Base-by-base conservation (phyloP, 2,888 invertebrate species). In the Drosophila atripex region DNA sequence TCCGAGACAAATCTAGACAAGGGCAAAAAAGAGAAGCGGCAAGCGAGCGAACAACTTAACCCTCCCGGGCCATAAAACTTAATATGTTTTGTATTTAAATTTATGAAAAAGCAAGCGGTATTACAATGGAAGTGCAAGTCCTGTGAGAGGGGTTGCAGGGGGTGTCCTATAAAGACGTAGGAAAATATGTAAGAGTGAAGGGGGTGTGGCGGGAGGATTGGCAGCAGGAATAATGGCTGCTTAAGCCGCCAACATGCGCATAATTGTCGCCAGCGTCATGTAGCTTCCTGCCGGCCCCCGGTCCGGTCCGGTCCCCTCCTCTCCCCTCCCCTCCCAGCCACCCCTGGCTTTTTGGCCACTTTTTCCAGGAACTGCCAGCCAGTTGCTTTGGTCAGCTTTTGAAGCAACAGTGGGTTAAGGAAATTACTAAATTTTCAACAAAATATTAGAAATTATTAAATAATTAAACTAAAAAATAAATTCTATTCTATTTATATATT, bases 11-110 rank as follows among this genome's bases (percentile, higher is more conserved):
- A 55, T 32, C 47, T 47, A 47, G 18, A 30, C 25, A 43, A 14
- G 8, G 16, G 39, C 14, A n/a, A 16, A 45, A n/a, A 2, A 16
- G 41, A 35, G 21, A 21, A 21, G 39, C 23, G 53, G 43, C 47
- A 46, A n/a, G 54, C 50, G 61, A 45, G 54, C 54, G 71, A 45
- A 68, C 73, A 68, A 73, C 68, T 73, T 66, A 73, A 73, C 60
- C 73, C 66, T 57, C 71, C 70, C 72, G 61, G 84, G 86, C 86
- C 73, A 82, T 82, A 77, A 82, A 82, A 84, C 86, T 84, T 86
- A 82, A 82, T 86, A 82, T 84, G 82, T 86, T 82, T 86, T 78
- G 86, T 80, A 82, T 82, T 82, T 82, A 82, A 82, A 82, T 82
- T 82, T 84, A 84, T 82, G 84, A 82, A 82, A 83, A 80, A 73